Conservation (phyloP, 2,797 vertebrate species). For the Lepilemur ruficaudatus region DNA sequence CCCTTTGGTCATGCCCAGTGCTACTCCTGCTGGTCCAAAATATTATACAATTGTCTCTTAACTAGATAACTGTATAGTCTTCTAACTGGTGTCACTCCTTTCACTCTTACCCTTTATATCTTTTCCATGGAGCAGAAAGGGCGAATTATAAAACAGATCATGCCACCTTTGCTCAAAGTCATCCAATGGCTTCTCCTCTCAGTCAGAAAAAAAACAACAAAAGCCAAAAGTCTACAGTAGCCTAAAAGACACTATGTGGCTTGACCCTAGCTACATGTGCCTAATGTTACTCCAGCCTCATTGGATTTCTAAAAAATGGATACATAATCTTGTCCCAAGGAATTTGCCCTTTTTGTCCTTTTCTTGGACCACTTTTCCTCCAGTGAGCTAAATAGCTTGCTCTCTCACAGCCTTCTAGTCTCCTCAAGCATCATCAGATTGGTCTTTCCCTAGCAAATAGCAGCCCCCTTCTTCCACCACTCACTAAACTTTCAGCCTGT, state of each 20-base stretch:
- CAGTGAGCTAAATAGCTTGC: not conserved
- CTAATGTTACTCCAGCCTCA: not conserved
- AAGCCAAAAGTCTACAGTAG: not conserved
- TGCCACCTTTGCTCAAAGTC: not conserved
- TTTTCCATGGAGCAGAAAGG: not conserved
- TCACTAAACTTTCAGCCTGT: not conserved
- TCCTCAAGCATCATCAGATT: not conserved
- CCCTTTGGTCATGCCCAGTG: not conserved
- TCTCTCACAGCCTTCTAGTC: not conserved
- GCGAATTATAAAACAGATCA: not conserved
- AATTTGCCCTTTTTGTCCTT: not conserved
- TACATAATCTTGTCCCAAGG: not conserved
- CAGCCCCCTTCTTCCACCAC: not conserved
- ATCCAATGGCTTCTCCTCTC: not conserved
- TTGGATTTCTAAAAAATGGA: not conserved
- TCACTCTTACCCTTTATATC: not conserved
- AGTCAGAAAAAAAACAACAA: not conserved
- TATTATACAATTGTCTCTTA: not conserved
- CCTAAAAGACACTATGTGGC: not conserved
- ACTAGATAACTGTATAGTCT: not conserved
- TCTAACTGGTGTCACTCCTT: not conserved
- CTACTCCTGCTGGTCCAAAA: not conserved
- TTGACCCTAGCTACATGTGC: not conserved
- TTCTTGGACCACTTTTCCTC: not conserved
- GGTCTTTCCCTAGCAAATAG: not conserved